Evolutionary conservation across 2,113 vertebrate species (phyloP).

Genomic region (Entomyzon cyanotis): DNA sequence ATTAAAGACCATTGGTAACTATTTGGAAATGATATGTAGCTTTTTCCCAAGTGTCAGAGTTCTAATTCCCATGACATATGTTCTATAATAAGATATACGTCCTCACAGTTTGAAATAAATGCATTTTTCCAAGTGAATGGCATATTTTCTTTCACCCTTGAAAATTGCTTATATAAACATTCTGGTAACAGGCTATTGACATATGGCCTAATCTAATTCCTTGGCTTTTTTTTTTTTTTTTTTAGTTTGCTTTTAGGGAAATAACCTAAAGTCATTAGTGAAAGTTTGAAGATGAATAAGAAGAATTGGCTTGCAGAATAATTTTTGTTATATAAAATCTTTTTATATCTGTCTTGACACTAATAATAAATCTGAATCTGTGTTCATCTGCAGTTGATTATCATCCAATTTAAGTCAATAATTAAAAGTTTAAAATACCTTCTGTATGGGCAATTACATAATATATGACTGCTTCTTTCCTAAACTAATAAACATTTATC

Average conservation of each 20-base stretch:
- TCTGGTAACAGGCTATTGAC: slow-evolving; percentile 32
- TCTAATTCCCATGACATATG: slow-evolving; percentile 13
- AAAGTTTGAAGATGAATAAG: background rate
- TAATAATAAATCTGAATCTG: background rate
- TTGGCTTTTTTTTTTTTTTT: background rate
- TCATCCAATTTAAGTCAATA: background rate
- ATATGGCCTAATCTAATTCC: slow-evolving; percentile 7
- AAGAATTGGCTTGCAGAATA: background rate
- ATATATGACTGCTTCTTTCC: background rate
- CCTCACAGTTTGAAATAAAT: slow-evolving; percentile 20
- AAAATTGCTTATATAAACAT: slow-evolving; percentile 41
- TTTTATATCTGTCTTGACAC: background rate
- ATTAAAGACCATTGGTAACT: background rate
- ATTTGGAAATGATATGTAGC: background rate
- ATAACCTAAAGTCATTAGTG: background rate
- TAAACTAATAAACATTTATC: background rate
- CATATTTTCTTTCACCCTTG: slow-evolving; percentile 45
- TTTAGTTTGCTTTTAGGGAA: background rate
- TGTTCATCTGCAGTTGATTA: background rate
- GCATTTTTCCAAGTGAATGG: slow-evolving; percentile 2
- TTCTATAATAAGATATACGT: slow-evolving; percentile 32
- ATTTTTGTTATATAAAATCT: background rate
- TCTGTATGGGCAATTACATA: background rate
- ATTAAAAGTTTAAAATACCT: background rate
- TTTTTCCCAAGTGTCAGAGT: background rate